These are phyloP conservation scores for Microchrysa polita DNA, from an alignment of 2,888 invertebrate species.

Conservation along the genomic window DNA sequence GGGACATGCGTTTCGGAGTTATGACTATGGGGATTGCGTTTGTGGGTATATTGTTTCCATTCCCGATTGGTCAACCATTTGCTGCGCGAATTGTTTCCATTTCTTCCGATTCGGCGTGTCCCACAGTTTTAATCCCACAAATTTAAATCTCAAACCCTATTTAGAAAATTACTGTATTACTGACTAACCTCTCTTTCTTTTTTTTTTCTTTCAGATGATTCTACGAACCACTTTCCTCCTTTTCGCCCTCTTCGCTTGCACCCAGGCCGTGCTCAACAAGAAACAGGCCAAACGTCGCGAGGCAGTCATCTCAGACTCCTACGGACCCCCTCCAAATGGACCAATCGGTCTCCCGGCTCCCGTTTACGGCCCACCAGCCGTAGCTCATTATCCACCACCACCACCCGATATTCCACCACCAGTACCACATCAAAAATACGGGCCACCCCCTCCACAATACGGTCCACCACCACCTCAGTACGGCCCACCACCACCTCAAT, in stretches of 20 bases:
- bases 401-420: slow-evolving; percentile 66
- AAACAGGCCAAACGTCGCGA: slow-evolving; percentile 57
- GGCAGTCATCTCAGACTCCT: slow-evolving; percentile 65
- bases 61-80: too few species aligned
- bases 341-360: slow-evolving; percentile 68
- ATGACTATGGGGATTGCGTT: too few species aligned
- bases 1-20: too few species aligned
- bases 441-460: slow-evolving; percentile 62
- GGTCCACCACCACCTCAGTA: slow-evolving; percentile 67
- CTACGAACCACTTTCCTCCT: slow-evolving; percentile 54
- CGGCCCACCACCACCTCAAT: slow-evolving; percentile 60
- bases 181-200: background rate
- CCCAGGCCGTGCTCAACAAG: slow-evolving; percentile 55
- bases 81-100: too few species aligned
- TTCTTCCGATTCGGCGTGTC: too few species aligned
- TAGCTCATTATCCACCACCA: slow-evolving; percentile 63
- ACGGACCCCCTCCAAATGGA: slow-evolving; percentile 65
- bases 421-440: slow-evolving; percentile 58
- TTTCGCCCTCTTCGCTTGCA: slow-evolving; percentile 46
- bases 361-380: slow-evolving; percentile 70
- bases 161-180: too few species aligned
- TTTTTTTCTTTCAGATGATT: slow-evolving; percentile 53
- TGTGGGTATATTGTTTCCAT: too few species aligned
- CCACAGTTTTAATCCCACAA: too few species aligned
- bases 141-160: too few species aligned